These are phyloP conservation scores for Flexamia atlantica DNA, from an alignment of 2,888 invertebrate genomes.

Conservation along the genomic window DNA sequence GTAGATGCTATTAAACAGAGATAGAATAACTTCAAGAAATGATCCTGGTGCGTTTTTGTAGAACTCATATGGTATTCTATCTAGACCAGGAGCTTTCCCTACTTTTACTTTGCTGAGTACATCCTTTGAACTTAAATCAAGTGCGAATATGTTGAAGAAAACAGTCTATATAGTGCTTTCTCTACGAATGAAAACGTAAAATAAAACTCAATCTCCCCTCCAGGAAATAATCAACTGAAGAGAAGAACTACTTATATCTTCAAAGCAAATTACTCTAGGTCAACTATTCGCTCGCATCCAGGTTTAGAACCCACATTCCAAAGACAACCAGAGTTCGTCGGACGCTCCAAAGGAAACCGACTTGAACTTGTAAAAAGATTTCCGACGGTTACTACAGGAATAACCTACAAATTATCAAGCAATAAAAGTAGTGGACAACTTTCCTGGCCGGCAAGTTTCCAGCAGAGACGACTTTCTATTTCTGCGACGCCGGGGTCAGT, in stretches of 20 bases:
- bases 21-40: no score
- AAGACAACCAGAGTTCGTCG: not conserved
- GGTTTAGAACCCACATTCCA: not conserved
- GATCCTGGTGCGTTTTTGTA: no score
- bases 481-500: not conserved
- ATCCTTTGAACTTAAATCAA: no score
- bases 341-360: not conserved
- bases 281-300: not conserved
- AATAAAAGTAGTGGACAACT: conserved; percentile 49
- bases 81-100: no score
- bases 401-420: conserved; percentile 46
- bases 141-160: no score
- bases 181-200: no score
- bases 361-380: not conserved
- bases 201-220: no score
- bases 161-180: no score
- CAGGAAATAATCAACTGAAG: no score
- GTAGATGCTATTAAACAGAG: no score
- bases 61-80: no score
- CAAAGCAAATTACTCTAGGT: not conserved
- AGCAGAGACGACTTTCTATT: conserved; percentile 35
- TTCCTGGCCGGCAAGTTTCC: conserved; percentile 56
- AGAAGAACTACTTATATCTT: not conserved
- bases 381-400: conserved; percentile 8
- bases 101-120: no score